These are phyloP conservation scores for Jordanella pulchra DNA, from an alignment of 2,797 vertebrate genomes.

Conservation along the genomic window DNA sequence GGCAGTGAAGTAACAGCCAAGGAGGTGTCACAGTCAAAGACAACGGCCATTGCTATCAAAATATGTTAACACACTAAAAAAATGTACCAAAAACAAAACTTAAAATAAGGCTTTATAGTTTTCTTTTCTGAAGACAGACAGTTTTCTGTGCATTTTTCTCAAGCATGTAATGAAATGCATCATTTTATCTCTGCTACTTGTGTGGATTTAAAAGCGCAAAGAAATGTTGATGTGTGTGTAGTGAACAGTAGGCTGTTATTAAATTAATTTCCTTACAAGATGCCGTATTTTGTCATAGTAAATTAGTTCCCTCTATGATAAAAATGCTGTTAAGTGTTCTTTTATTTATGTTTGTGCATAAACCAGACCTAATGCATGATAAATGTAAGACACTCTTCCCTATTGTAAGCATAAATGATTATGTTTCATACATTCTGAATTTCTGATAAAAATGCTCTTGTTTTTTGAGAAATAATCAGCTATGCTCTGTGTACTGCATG, in stretches of 20 bases:
- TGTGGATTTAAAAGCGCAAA: conserved; percentile 2
- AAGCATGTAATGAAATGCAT: background rate
- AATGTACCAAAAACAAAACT: conserved; percentile 14
- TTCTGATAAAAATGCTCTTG: background rate
- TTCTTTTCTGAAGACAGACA: too few species aligned
- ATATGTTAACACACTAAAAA: conserved; percentile 9
- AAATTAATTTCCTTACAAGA: conserved; percentile 21
- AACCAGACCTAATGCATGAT: background rate
- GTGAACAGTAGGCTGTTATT: conserved; percentile 11
- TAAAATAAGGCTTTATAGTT: conserved; percentile 8
- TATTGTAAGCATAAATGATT: background rate
- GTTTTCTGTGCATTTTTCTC: background rate
- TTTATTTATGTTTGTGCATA: conserved; percentile 3
- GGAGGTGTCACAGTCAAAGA: conserved; percentile 57
- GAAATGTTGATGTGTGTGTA: conserved; percentile 3
- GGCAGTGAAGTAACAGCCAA: conserved; percentile 58
- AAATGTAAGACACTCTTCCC: background rate
- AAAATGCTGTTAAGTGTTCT: conserved; percentile 3
- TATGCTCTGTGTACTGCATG: background rate
- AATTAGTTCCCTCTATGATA: conserved; percentile 23
- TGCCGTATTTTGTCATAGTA: conserved; percentile 25
- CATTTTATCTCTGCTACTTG: background rate
- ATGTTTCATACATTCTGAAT: background rate
- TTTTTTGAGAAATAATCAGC: background rate
- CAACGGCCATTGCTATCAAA: conserved; percentile 40